Base-by-base conservation (phyloP, 2,113 vertebrate species). In the Ascaphus truei region DNA sequence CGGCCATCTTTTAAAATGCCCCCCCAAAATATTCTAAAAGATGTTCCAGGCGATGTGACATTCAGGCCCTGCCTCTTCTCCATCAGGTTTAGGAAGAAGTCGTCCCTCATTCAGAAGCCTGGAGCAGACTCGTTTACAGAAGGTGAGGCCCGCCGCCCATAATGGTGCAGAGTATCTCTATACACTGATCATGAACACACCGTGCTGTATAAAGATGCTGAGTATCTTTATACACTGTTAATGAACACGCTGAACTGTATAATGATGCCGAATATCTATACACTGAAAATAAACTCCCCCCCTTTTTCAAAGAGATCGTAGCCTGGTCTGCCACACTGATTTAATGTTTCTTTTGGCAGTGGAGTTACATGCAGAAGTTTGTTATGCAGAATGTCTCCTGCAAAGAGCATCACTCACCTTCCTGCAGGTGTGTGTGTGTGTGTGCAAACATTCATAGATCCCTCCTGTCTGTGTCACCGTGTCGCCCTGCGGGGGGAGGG, bases 401-500 rank as follows among this genome's bases (percentile, higher is more conserved):
- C 91, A 93, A 59, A 84, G 91, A 77, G 89, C 91, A 1, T 89
- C 91, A 72, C 89, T 93, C 72, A 91, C 89, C 4, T 92, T 93
- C 78, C 68, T 93, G n/a, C 91, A 93, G 88, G 91, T 80, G 22
- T 37, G 10, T 57, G 5, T 30, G 41, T 33, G 27, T 16, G 10
- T 2, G 7, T 16, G n/a, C n/a, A n/a, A n/a, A n/a, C n/a, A n/a
- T n/a, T n/a, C n/a, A n/a, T n/a, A n/a, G n/a, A n/a, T n/a, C n/a
- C n/a, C n/a, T n/a, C n/a, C n/a, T n/a, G n/a, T n/a, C n/a, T n/a
- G n/a, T n/a, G n/a, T n/a, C n/a, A n/a, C n/a, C n/a, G n/a, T 12
- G 7, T 6, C 1, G 33, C 7, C 12, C 12, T 34, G 33, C 7
- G 33, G 33, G 33, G 2, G 33, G 7, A 12, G 7, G 7, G 33